Base-by-base conservation (phyloP, 1,140 invertebrate genomes). In the Heliconius hewitsoni region DNA sequence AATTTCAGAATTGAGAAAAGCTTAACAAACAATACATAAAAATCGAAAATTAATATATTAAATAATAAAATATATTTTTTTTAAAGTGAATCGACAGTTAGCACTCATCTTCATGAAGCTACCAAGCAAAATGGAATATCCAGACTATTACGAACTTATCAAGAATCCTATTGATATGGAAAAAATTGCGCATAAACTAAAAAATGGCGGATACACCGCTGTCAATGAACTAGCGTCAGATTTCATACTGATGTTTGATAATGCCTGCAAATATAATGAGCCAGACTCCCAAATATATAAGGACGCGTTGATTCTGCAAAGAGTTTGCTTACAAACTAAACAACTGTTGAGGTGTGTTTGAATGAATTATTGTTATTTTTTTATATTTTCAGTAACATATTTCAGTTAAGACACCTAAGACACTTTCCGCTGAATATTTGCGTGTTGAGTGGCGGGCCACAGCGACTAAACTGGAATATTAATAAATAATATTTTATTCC, bases 201-300 rank as follows among this genome's bases (percentile, higher is more conserved):
- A 97, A 89, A 96, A 96, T 81, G 95, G 95, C 72, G 93, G 91
- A 1, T 99, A 99, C 91, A 97, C 97, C 19, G 97, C 95, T 78
- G 95, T 99, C 11, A 98, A 99, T 74, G 98, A 99, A 83, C 94
- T 99, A 60, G 97, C 98, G 0, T 96, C 97, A 0, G 99, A 99
- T 94, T 98, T 99, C 88, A 97, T 98, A 83, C 95, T 99, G 19
- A 99, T 99, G 98, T 99, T 99, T 93, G 99, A 99, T 87, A 99
- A 99, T 93, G 99, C 99, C 39, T 99, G 98, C 95, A 99, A 99
- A 95, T 99, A 99, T 92, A 99, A 99, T 93, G 99, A 99, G 92
- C 99, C 99, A 0, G 99, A 99, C 92, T 99, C 99, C 0, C 98
- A 99, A 90, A 99, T 99, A 85, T 99, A 99, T 91, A 99, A 99